Evolutionary conservation across 1,140 invertebrate species (phyloP), one percentile per base, ranked within the genome.

Genomic region (Callitettix versicolor): DNA sequence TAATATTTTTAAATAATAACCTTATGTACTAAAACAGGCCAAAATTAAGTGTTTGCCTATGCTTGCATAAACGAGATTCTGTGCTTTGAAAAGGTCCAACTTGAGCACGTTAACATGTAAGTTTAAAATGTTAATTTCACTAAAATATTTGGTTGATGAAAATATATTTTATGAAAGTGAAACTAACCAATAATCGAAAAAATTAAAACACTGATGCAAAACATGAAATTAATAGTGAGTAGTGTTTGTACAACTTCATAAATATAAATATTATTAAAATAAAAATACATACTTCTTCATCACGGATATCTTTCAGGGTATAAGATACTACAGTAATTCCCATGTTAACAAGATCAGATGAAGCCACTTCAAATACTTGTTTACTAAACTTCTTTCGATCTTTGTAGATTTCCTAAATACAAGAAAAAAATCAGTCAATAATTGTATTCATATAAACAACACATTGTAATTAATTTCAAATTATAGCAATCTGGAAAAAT

Each of bases 371-470:
- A 64, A 94, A 95, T 2, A 95, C 91, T 75, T 95, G 90, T 71
- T 95, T 95, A 60, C 92, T 95, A 72, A 98, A 98, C 73, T 98
- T 98, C 75, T 98, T 97, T 44, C 95, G 80, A 69, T 98, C 95
- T 71, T 97, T 97, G 72, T 98, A 98, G 67, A 98, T 98, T 76
- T 98, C 95, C 82, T 84, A 60, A 3, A 68, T 65, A 42, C 15
- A 54, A 53, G 46, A 50, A 42, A 41, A 57, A 56, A 55, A 33
- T 15, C 42, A 48, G 48, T 18, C 17, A n/a, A n/a, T n/a, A n/a
- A n/a, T n/a, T n/a, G n/a, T n/a, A n/a, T n/a, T n/a, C n/a, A n/a
- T n/a, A n/a, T n/a, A n/a, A n/a, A n/a, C n/a, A n/a, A n/a, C n/a
- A n/a, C n/a, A n/a, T n/a, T n/a, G n/a, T n/a, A n/a, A n/a, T n/a